Percentiles rank a stretch among this genome's conserved stretches.
Evolutionary conservation across 2,888 invertebrate species (phyloP).

Genomic region (Mythimna impura): DNA sequence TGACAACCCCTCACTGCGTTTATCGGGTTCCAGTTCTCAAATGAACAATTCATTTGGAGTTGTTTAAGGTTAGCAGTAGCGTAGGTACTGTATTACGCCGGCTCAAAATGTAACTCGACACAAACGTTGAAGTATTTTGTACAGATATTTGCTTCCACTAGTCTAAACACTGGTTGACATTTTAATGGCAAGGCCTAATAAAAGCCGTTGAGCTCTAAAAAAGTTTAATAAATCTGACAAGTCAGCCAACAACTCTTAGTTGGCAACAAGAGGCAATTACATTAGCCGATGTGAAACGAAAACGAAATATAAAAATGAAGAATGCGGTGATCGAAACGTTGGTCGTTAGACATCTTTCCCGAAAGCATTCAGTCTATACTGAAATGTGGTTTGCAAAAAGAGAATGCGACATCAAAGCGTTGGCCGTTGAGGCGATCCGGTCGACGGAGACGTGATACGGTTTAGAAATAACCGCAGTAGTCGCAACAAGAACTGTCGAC

Average conservation of each 20-base stretch:
- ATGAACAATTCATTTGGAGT: slow-evolving; percentile 63
- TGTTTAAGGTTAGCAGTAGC: slow-evolving; percentile 21
- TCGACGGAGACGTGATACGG: slow-evolving; percentile 84
- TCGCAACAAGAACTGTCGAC: slow-evolving; percentile 76
- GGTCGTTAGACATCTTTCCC: slow-evolving; percentile 82
- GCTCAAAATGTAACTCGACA: slow-evolving; percentile 12
- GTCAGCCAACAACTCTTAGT: slow-evolving; percentile 46
- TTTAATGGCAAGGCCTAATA: slow-evolving; percentile 28
- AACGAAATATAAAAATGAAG: slow-evolving; percentile 73
- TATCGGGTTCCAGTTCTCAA: slow-evolving; percentile 73
- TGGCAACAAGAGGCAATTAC: slow-evolving; percentile 61
- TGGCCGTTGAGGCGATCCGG: slow-evolving; percentile 80
- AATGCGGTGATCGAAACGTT: slow-evolving; percentile 67
- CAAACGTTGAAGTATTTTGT: neutral
- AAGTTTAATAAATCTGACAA: slow-evolving; percentile 53
- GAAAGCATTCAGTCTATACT: slow-evolving; percentile 85
- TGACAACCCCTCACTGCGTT: slow-evolving; percentile 69
- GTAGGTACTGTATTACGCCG: slow-evolving; percentile 11
- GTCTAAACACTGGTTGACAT: slow-evolving; percentile 22
- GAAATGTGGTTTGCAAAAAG: slow-evolving; percentile 89
- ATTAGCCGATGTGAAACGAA: slow-evolving; percentile 61
- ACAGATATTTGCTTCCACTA: neutral
- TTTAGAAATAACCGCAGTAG: slow-evolving; percentile 85
- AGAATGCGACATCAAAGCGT: slow-evolving; percentile 88
- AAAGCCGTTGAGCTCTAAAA: slow-evolving; percentile 31